Conservation (phyloP, 2,888 invertebrate genomes). For the Parnassius glacialis region DNA sequence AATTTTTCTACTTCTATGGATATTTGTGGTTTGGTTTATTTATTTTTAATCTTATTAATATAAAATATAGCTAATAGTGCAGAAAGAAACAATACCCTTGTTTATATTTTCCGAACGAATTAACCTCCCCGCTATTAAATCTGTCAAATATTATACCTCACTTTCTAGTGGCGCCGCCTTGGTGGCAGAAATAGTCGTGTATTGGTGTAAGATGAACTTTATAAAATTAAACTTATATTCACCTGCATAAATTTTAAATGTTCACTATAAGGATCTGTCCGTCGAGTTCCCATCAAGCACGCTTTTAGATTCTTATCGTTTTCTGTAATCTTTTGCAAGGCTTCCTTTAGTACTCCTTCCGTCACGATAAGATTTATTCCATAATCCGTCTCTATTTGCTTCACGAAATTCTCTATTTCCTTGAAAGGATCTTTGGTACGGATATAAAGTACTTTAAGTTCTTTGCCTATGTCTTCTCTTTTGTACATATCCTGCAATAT, state of each 20-base stretch:
- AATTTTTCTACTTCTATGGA: too few species aligned
- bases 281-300: conserved; percentile 94
- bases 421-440: conserved; percentile 89
- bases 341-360: conserved; percentile 86
- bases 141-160: too few species aligned
- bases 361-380: conserved; percentile 85
- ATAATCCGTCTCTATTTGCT: conserved; percentile 85
- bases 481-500: conserved; percentile 51
- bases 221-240: conserved; percentile 27
- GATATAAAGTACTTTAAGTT: conserved; percentile 89
- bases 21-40: too few species aligned
- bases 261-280: conserved; percentile 91
- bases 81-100: too few species aligned
- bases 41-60: too few species aligned
- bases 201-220: too few species aligned
- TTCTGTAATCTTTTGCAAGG: conserved; percentile 83
- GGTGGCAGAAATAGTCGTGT: too few species aligned
- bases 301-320: conserved; percentile 85
- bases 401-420: conserved; percentile 93
- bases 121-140: too few species aligned
- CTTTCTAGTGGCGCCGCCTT: too few species aligned
- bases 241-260: conserved; percentile 86
- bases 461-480: conserved; percentile 55
- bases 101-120: too few species aligned
- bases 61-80: too few species aligned